Evolutionary conservation across 2,797 vertebrate genomes (phyloP), one percentile per base, ranked within the genome.

Genomic region (Chromobotia macracanthus): DNA sequence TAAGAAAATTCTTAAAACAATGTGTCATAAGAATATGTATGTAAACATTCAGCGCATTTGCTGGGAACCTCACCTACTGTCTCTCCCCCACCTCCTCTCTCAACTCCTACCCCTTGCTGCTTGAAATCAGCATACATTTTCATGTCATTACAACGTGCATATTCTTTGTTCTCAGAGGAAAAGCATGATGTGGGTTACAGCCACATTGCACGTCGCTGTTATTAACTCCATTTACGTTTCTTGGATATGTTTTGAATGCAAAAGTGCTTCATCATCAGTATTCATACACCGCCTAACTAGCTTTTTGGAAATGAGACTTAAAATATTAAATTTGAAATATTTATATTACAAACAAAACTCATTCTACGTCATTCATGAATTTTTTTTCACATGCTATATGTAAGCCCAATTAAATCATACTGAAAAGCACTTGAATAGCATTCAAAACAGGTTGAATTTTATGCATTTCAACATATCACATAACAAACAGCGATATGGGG

Each of bases 91-190:
- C 84, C 80, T 86, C 84, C 87, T 58, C 48, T 75, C 75, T 75
- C 74, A 79, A 75, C 72, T 70, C 72, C 70, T 75, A 77, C 70
- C 80, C 72, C 48, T 84, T 58, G 84, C 89, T 84, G 77, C 53
- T 65, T 55, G 64, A 92, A 91, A 96, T 96, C 95, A 95, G 90
- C 93, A 92, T 94, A 92, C 84, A 96, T 95, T 95, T 96, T 92
- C 94, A 95, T 95, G 84, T 88, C 89, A 92, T 95, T 90, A 92
- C 92, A 90, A 93, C 93, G 91, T 89, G 91, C 90, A 92, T 85
- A 89, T 91, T 90, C 94, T 96, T 97, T 96, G 94, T 96, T 96
- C 94, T 94, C 91, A 87, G 89, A 90, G 90, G 87, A 93, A 88
- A 89, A 89, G 91, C 91, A 95, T 93, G 96, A 95, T 95, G 91